Base-by-base conservation (phyloP, 92 coral and sea anemone species). In the Epizoanthus rinbou region DNA sequence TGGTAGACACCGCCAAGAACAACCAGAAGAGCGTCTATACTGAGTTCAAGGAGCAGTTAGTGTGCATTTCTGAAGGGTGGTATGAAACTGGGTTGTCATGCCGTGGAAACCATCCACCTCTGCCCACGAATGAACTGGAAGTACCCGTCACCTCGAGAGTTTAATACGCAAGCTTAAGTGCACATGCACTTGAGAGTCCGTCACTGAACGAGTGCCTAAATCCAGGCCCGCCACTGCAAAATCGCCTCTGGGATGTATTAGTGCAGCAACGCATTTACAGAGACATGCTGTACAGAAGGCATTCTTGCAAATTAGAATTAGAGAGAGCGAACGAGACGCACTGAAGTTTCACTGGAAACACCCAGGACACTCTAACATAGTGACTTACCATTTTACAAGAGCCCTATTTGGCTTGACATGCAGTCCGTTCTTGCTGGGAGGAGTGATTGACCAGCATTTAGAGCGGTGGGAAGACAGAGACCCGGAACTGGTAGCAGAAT, bases 21-120 rank as follows among this genome's bases (percentile, higher is more conserved):
- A 80, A 85, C 57, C 88, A 79, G 43, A 64, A 24, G 6, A 63
- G 16, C 25, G 88, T 79, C n/a, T 79, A 79, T 24, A 78, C 68
- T 15, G 88, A 85, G 24, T 69, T 79, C 80, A 85, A 85, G 41
- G 85, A 85, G 25, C 88, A 85, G 54, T 79, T 85, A 17, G 80
- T 53, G 39, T 7, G 88, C 18, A 52, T 13, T 75, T 66, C 73
- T 31, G 78, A 64, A 19, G 76, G 88, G 3, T 67, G 86, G 63
- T 73, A 73, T 13, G 31, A 83, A 59, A 56, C 70, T 18, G 43
- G 24, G 23, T 4, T 83, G 58, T 81, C 81, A 50, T 79, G 83
- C 58, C 43, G 54, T 54, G 85, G 76, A 81, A 81, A 66, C 57
- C 76, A 81, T 39, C 76, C 76, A 47, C 65, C 65, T 24, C 17